A percentile compares a stretch with the other conserved stretches of the same genome.
Evolutionary conservation across 1,140 invertebrate genomes (phyloP).

Genomic region (Bombyx mandarina): DNA sequence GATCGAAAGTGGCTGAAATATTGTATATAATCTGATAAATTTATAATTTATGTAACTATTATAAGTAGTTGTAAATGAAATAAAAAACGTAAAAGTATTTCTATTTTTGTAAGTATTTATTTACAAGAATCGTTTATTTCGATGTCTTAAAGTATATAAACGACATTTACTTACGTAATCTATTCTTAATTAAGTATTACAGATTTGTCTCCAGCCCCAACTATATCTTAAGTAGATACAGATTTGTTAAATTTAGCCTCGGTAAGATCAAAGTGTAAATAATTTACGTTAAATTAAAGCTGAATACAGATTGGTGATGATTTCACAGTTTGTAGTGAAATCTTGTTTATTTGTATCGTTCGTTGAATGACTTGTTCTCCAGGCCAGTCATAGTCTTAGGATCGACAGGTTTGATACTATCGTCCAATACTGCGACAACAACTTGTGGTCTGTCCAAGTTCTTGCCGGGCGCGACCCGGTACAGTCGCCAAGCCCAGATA

Average conservation of each 20-base stretch:
- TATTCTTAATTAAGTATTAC: too few species aligned
- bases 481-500: constrained; percentile 70
- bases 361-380: constrained; percentile 30
- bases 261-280: not conserved
- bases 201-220: not conserved
- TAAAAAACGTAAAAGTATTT: too few species aligned
- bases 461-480: constrained; percentile 63
- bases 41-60: too few species aligned
- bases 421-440: constrained; percentile 41
- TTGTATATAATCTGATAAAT: too few species aligned
- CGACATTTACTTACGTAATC: too few species aligned
- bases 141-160: too few species aligned
- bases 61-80: too few species aligned
- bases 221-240: not conserved
- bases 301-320: too few species aligned
- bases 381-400: constrained; percentile 43
- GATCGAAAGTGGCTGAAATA: not conserved
- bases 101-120: too few species aligned
- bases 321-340: too few species aligned
- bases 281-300: too few species aligned
- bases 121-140: too few species aligned
- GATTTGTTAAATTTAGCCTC: not conserved
- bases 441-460: constrained; percentile 34
- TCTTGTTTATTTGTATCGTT: constrained; percentile 4
- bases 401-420: constrained; percentile 28